Evolutionary conservation across 2,888 invertebrate species (phyloP).

Genomic region (Argyra leucocephala): DNA sequence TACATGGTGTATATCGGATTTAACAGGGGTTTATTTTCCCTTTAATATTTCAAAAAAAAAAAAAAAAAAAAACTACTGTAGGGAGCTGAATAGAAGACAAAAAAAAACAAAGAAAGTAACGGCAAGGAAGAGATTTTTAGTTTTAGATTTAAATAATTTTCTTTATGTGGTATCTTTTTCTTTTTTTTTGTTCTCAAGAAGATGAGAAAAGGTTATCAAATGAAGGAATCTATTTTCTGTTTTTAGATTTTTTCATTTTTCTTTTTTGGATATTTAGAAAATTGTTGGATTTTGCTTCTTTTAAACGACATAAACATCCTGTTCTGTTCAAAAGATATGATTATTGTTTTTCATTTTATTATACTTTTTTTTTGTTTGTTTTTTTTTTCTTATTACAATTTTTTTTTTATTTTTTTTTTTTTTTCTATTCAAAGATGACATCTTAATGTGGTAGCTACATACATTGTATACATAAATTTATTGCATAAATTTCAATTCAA

Average conservation of each 20-base stretch:
- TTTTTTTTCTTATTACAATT: background rate
- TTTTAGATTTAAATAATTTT: background rate
- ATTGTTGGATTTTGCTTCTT: background rate
- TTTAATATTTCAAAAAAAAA: no score
- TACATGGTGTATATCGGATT: no score
- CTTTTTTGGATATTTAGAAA: background rate
- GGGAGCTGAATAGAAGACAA: no score
- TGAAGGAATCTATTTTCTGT: background rate
- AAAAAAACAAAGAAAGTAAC: no score
- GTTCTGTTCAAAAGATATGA: background rate
- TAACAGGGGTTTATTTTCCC: no score
- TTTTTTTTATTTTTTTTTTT: background rate
- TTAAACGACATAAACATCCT: background rate
- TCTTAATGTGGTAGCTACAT: background rate
- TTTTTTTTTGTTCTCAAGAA: background rate
- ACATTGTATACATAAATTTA: no score
- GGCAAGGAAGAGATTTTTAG: background rate
- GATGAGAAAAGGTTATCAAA: background rate
- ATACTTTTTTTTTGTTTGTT: background rate
- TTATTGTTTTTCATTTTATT: conserved; percentile 6
- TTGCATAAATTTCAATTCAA: background rate
- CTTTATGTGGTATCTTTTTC: background rate
- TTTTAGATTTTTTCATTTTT: background rate
- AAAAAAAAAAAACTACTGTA: no score
- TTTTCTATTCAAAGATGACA: background rate